Base-by-base conservation (phyloP, 2,888 invertebrate genomes). In the Caenorhabditis sp. region DNA sequence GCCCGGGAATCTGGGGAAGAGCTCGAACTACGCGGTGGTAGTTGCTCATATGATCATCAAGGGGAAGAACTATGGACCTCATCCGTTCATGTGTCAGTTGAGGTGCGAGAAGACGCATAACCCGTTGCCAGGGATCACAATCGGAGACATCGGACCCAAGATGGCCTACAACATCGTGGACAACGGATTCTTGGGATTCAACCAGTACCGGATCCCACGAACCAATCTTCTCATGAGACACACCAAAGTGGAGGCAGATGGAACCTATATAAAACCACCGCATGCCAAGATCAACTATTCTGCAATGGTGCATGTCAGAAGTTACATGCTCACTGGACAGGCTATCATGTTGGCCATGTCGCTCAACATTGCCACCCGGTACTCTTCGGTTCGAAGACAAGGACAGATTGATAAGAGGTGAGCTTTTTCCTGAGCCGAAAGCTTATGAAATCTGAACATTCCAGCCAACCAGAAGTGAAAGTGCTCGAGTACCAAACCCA, bases 141-240 rank as follows among this genome's bases (percentile, higher is more conserved):
- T 97, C 69, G 98, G 97, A 8, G 98, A 98, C 94, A 97, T 97
- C 89, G 98, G 97, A 0, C 95, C 96, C 64, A 97, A 97, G 93
- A 94, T 98, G 72, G 97, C 97, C 82, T 96, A 97, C 95, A 96
- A 96, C 90, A 95, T 95, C 0, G 95, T 95, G 28, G 97, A 98
- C 92, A 97, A 98, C 93, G 98, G 98, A 0, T 98, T 96, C 93
- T 94, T 98, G 56, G 96, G 96, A 2, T 95, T 98, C 85, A 95
- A 96, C 77, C 94, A 96, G 89, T 95, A 96, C 12, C 94, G 96
- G 87, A 95, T 98, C 92, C 97, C 97, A 0, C 94, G 96, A 64
- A 95, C 95, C 14, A 94, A 96, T 86, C 96, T 98, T 96, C 93
- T 98, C 22, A 97, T 97, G 97, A 96, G 96, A 93, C 96, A 97